These are phyloP conservation scores for Phoxinus dragarum DNA, from an alignment of 2,797 vertebrate species.

Conservation along the genomic window DNA sequence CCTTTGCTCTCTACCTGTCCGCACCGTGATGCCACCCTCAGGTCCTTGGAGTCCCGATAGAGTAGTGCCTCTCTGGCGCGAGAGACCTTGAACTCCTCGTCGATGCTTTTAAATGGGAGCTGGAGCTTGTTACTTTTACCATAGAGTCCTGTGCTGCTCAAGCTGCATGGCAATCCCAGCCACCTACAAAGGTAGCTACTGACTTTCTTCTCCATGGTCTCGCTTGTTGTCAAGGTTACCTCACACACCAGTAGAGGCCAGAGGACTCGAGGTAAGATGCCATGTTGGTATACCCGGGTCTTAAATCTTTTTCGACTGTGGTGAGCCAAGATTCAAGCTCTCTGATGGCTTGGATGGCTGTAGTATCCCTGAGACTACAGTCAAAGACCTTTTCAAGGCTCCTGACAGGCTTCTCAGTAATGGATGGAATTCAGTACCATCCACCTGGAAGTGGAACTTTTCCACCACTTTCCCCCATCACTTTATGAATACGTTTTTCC, in stretches of 20 bases:
- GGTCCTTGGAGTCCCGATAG: conserved; percentile 1
- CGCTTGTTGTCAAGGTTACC: background rate
- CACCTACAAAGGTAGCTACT: background rate
- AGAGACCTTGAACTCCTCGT: background rate
- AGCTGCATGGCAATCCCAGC: conserved; percentile 1
- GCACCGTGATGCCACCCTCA: background rate
- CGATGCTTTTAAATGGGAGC: background rate
- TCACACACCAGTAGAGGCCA: background rate
- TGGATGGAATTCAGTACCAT: too few relatives aligned
- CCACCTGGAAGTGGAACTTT: too few relatives aligned
- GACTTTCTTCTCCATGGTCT: background rate
- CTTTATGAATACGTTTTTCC: too few relatives aligned
- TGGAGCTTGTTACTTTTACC: background rate
- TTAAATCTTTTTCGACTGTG: background rate
- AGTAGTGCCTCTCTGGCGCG: background rate
- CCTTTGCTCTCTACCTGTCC: conserved; percentile 2
- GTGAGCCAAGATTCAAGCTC: background rate
- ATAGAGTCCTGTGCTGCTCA: background rate
- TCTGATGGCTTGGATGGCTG: background rate
- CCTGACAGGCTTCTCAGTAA: background rate
- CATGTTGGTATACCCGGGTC: background rate
- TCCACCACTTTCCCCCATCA: too few relatives aligned
- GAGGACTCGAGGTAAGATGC: background rate
- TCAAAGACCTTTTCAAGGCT: background rate
- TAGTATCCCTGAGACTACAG: too few relatives aligned